Conservation (phyloP, 1,140 invertebrate genomes). For the Saccostrea cuccullata region DNA sequence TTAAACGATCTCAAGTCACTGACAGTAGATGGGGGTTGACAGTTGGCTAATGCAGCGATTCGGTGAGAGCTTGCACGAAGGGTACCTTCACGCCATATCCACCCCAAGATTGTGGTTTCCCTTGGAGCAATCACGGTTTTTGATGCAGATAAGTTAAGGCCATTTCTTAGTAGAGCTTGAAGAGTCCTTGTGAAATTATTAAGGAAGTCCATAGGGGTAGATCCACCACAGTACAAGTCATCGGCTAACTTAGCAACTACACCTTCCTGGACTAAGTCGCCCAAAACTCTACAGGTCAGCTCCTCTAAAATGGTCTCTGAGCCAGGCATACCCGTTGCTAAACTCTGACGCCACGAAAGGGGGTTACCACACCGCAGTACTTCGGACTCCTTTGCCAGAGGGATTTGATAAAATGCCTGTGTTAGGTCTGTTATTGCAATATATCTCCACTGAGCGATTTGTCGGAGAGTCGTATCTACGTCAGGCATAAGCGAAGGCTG, state of each 20-base stretch:
- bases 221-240: slow-evolving; percentile 49
- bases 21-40: too few species aligned
- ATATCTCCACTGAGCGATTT: slow-evolving; percentile 54
- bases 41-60: too few species aligned
- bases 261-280: slow-evolving; percentile 55
- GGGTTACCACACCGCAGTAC: too few species aligned
- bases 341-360: slow-evolving; percentile 53
- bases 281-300: slow-evolving; percentile 57
- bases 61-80: too few species aligned
- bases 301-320: slow-evolving; percentile 59
- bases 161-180: neutral
- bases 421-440: slow-evolving; percentile 53
- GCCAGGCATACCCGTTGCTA: slow-evolving; percentile 61
- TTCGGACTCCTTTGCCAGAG: slow-evolving; percentile 49
- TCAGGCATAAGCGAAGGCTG: slow-evolving; percentile 37
- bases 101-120: too few species aligned
- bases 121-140: too few species aligned
- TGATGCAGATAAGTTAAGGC: too few species aligned
- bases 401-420: slow-evolving; percentile 59
- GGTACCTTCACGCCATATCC: too few species aligned
- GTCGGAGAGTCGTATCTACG: slow-evolving; percentile 50
- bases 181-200: slow-evolving; percentile 36
- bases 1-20: too few species aligned
- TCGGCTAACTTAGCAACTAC: slow-evolving; percentile 46
- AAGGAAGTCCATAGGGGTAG: slow-evolving; percentile 30